Evolutionary conservation across 2,888 invertebrate genomes (phyloP), one percentile per base, ranked within the genome.

Genomic region (Tipula vernalis): DNA sequence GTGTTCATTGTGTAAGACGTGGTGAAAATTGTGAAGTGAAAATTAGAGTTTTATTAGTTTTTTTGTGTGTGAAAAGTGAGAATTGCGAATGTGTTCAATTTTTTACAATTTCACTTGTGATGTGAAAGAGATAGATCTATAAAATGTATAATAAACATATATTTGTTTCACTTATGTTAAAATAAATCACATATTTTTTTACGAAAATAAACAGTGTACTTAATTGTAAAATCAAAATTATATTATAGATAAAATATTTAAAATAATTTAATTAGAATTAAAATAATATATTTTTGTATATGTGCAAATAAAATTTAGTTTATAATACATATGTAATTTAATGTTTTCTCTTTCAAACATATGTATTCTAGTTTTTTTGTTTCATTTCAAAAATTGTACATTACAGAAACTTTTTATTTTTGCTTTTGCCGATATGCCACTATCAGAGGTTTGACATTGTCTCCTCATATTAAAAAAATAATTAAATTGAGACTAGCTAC

Each of bases 381-480:
- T 71, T 71, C 71, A 71, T 71, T 44, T 18, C 51, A 57, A 51
- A 51, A 51, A 51, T 84, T 39, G 5, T 84, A 39, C 84, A 84
- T 83, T 83, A 15, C n/a, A 41, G 84, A 84, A 84, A 84, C 85
- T 85, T 85, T 71, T 71, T 71, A 71, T 71, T 71, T 71, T 71
- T 71, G 28, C 71, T 71, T 71, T 71, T 85, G 85, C 85, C 85
- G 85, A 85, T 85, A 85, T 85, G 85, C 85, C 42, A 42, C 85
- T 85, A 85, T 85, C 85, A 85, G 42, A 85, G 18, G 44, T 85
- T 85, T 85, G 85, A 85, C 85, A 85, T 85, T 85, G 85, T 85
- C 85, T 85, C 41, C 84, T 39, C 39, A 39, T 15, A 39, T 36
- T 36, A 84, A 39, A 84, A 84, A 39, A 36, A 83, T 83, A 39